These are phyloP conservation scores for Luehdorfia chinensis DNA, from an alignment of 1,140 invertebrate species.

Conservation along the genomic window DNA sequence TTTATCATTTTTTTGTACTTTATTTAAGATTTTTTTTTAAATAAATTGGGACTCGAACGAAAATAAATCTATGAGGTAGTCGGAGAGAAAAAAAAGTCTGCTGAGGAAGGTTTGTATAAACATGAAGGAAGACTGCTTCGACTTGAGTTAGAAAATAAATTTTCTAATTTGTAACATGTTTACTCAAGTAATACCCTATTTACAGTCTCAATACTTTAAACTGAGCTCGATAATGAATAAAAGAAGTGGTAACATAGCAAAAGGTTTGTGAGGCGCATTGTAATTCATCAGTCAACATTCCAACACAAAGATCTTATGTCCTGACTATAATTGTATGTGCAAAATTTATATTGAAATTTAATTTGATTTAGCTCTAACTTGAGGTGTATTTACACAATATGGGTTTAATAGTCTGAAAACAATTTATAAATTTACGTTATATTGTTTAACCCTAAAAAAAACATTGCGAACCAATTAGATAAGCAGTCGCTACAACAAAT, in stretches of 20 bases:
- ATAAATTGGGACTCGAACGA: not conserved
- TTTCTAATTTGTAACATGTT: not conserved
- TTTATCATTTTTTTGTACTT: no score
- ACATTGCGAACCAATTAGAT: no score
- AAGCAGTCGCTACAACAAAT: no score
- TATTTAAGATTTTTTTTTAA: not conserved
- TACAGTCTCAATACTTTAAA: conserved; percentile 12
- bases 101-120: not conserved
- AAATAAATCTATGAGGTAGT: not conserved
- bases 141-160: not conserved
- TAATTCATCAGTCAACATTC: conserved; percentile 10
- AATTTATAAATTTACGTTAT: no score
- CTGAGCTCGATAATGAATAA: conserved; percentile 11
- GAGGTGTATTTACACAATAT: no score
- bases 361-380: no score
- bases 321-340: no score
- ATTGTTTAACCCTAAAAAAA: no score
- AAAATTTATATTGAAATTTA: no score
- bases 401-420: no score
- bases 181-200: conserved; percentile 1
- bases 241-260: conserved; percentile 5
- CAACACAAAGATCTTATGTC: not conserved
- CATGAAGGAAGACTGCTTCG: not conserved
- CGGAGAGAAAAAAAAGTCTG: not conserved
- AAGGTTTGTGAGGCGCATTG: not conserved